Base-by-base conservation (phyloP, 2,888 invertebrate genomes). In the Helicoverpa assulta region DNA sequence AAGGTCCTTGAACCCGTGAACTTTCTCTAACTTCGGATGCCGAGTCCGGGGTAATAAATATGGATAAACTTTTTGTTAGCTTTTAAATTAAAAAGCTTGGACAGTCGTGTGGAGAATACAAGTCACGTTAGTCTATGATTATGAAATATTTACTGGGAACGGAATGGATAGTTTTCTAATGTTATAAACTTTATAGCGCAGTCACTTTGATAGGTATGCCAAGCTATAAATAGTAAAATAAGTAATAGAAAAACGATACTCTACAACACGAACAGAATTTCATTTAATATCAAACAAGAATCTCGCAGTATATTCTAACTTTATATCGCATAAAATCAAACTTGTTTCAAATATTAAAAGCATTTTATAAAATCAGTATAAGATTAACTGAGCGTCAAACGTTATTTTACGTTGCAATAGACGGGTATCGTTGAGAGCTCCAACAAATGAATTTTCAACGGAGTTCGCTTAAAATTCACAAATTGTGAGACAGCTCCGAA, bases 1-100 rank as follows among this genome's bases (percentile, higher is more conserved):
- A 68, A 81, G 92, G 90, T 87, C 90, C 89, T 91, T 92, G 91
- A 26, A 92, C 92, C 93, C 88, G 82, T 62, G 88, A 91, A 93
- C 90, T 92, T 92, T 91, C 87, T 83, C 85, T 70, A 88, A 91
- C 89, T 90, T 81, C 68, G 73, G 78, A 84, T 85, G 84, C 81
- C 69, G 76, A 83, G 82, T 86, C 83, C 80, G 85, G 85, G 84
- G 87, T 85, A 85, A 91, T 91, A 91, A 91, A 92, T 90, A 89
- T 85, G 84, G 83, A 83, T 76, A 80, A 90, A 89, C 85, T 88
- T 90, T 88, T 88, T 81, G 60, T 67, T 75, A 77, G 80, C 75
- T 70, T 79, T 68, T 67, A 71, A 84, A 85, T 76, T 67, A 60
- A 73, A 75, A 76, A 74, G 67, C 67, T 81, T 67, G 56, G 65